Evolutionary conservation across 2,797 vertebrate genomes (phyloP), one percentile per base, ranked within the genome.

Genomic region (Moxostoma hubbsi): DNA sequence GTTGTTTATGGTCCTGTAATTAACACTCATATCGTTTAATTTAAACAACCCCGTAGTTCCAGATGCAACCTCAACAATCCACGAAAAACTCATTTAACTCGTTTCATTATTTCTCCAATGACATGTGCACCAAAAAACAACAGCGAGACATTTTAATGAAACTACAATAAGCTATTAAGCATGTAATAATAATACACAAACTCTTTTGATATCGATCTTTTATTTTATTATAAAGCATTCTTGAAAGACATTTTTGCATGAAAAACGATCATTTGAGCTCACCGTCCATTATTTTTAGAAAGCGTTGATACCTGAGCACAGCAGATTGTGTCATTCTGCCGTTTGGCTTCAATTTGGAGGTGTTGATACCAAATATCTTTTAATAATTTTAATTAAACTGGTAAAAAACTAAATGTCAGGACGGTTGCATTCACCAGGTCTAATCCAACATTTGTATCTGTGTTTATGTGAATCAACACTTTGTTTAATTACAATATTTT

Each of bases 331-430:
- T 82, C 55, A n/a, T 57, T 73, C 65, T 57, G 70, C 64, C 55
- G 67, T 62, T 24, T 58, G 46, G 11, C 1, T 15, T 13, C 53
- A 80, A 51, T 73, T 65, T 16, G 77, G 62, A 5, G 75, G 76
- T 76, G 54, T 76, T 72, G 62, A 66, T 51, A 72, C 66, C 71
- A 81, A 75, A 81, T 68, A 75, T 74, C 24, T 6, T 64, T 18
- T 72, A 58, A 24, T 53, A 16, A 78, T 75, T 75, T 49, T 55
- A 47, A 11, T 24, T 10, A 2, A 36, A 15, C 76, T 67, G 16
- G 18, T 57, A 24, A 24, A 13, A 13, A 16, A 24, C 6, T 58
- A 12, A 73, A 80, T 9, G 11, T 6, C 49, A 67, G 55, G 49
- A 65, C 16, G 51, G 43, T 69, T 4, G 57, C 12, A 36, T 36